Percentiles rank a stretch among this genome's conserved stretches.
Conservation (phyloP, 2,797 vertebrate species). For the Australoheros facetus region DNA sequence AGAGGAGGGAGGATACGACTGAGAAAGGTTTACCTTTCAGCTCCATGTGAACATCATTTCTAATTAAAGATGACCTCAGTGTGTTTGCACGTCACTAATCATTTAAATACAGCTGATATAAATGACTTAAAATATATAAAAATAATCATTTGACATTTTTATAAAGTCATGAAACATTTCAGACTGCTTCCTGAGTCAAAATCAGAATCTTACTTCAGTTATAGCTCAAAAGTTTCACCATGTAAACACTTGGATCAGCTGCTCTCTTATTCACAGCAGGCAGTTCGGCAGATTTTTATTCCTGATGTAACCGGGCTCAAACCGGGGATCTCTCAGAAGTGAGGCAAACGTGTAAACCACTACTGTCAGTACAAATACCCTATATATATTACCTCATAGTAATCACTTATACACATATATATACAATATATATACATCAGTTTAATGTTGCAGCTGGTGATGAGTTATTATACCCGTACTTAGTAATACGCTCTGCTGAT, state of each 20-base stretch:
- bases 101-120: neutral
- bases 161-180: neutral
- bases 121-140: neutral
- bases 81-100: neutral
- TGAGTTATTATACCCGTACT: neutral
- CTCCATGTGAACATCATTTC: neutral
- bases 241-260: neutral
- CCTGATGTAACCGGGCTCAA: neutral
- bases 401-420: neutral
- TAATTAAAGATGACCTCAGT: neutral
- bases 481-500: neutral
- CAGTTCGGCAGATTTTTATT: neutral
- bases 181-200: neutral
- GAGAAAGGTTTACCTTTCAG: conserved; percentile 2
- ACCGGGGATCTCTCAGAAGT: neutral
- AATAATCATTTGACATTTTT: neutral
- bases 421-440: neutral
- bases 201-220: too few species aligned
- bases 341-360: neutral
- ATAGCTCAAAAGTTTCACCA: neutral
- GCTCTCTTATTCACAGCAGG: neutral
- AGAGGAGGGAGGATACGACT: neutral
- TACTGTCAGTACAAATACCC: neutral
- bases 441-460: neutral
- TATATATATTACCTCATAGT: neutral